These are phyloP conservation scores for Camptogramma bilineatum DNA, from an alignment of 2,888 invertebrate species.

Conservation along the genomic window DNA sequence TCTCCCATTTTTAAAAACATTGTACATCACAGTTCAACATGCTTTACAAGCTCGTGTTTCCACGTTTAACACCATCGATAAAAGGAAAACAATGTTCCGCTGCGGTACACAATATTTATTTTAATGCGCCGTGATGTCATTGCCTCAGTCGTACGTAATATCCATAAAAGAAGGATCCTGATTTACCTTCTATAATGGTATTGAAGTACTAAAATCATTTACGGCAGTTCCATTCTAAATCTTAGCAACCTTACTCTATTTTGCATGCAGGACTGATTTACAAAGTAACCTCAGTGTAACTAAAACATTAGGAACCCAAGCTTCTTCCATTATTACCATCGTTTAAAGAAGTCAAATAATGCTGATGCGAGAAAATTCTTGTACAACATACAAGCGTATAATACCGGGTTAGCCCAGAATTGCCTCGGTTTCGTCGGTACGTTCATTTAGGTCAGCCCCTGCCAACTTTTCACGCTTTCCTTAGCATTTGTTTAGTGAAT, in stretches of 20 bases:
- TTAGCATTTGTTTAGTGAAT: not conserved
- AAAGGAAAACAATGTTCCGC: slow-evolving; percentile 56
- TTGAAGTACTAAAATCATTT: not conserved
- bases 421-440: not conserved
- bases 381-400: not conserved
- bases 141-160: slow-evolving; percentile 35
- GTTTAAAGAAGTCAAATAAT: not conserved
- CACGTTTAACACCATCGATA: slow-evolving; percentile 49
- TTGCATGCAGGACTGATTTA: slow-evolving; percentile 13
- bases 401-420: not conserved
- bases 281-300: not conserved
- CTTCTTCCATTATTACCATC: not conserved
- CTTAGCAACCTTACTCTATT: slow-evolving; percentile 4
- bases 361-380: not conserved
- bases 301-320: not conserved
- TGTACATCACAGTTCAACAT: slow-evolving; percentile 27
- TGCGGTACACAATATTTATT: slow-evolving; percentile 47
- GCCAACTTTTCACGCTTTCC: slow-evolving; percentile 1
- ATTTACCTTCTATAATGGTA: slow-evolving; percentile 33
- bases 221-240: slow-evolving; percentile 3
- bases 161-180: slow-evolving; percentile 37
- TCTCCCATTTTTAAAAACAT: slow-evolving; percentile 11
- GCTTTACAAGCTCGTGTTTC: slow-evolving; percentile 35
- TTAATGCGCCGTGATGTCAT: slow-evolving; percentile 52
- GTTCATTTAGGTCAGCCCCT: slow-evolving; percentile 1